A percentile compares a stretch with the other conserved stretches of the same genome.
phyloP scores from a whole-genome alignment of 2,888 invertebrate genomes.

The Azorinus chamasolen region DNA sequence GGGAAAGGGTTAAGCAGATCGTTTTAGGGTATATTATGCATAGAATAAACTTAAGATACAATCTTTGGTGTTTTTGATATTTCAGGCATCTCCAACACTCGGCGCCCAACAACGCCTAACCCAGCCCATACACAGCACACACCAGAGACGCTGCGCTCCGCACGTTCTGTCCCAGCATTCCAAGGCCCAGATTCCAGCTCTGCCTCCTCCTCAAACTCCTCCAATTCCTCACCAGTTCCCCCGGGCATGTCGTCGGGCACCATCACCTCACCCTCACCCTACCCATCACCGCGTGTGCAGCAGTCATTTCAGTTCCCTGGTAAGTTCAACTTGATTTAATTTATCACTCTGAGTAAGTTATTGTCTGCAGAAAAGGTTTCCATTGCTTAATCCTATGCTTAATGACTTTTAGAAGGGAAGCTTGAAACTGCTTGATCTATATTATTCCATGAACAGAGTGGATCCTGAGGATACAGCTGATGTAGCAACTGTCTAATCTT shows the following conservation, averaged over 20 bases:
- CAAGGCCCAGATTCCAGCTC: slow-evolving; percentile 89
- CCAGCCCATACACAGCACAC: slow-evolving; percentile 55
- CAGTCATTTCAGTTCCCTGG: slow-evolving; percentile 92
- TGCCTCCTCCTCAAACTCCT: slow-evolving; percentile 98
- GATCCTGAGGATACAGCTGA: too few relatives aligned
- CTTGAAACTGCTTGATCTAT: too few relatives aligned
- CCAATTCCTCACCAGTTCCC: slow-evolving; percentile 96
- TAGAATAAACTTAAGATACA: too few relatives aligned
- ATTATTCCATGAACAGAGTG: too few relatives aligned
- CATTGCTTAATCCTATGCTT: too few relatives aligned
- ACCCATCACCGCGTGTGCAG: slow-evolving; percentile 73
- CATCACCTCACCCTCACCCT: slow-evolving; percentile 86
- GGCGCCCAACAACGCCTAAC: slow-evolving; percentile 68
- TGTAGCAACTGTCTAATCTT: too few relatives aligned
- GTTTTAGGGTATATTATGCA: too few relatives aligned
- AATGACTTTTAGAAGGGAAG: too few relatives aligned
- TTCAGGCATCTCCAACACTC: slow-evolving; percentile 76
- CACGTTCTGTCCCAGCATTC: slow-evolving; percentile 52
- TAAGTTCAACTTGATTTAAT: slow-evolving; percentile 78
- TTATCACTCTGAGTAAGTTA: background rate
- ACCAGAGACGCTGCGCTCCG: slow-evolving; percentile 66
- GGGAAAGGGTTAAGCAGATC: too few relatives aligned
- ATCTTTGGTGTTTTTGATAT: slow-evolving; percentile 42
- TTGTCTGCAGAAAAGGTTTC: too few relatives aligned
- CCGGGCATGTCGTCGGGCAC: slow-evolving; percentile 87